A percentile compares a stretch with the other conserved stretches of the same genome.
These are phyloP conservation scores for Ormia ochracea DNA, from an alignment of 2,888 invertebrate species.

Conservation along the genomic window DNA sequence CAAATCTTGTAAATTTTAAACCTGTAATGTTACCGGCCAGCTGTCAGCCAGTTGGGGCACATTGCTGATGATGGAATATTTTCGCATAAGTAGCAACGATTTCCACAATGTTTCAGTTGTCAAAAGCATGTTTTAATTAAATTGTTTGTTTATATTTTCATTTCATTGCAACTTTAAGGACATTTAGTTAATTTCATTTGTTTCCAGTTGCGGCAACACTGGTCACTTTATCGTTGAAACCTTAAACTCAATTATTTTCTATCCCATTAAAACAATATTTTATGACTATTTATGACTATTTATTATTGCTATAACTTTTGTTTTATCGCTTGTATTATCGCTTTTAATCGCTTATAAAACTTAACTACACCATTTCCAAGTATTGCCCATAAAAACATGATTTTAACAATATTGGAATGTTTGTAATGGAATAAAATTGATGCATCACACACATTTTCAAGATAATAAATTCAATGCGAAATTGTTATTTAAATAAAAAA, in stretches of 20 bases:
- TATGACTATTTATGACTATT: neutral
- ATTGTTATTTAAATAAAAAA: neutral
- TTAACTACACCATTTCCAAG: neutral
- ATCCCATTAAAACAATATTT: neutral
- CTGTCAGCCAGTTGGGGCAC: too few species aligned
- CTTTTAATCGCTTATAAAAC: constrained; percentile 9
- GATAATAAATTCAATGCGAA: neutral
- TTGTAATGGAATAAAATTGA: neutral
- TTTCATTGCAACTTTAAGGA: too few species aligned
- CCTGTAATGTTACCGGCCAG: too few species aligned
- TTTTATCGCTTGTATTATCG: constrained; percentile 10
- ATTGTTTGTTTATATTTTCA: too few species aligned
- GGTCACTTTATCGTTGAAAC: neutral
- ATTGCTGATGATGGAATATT: too few species aligned
- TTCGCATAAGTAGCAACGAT: too few species aligned
- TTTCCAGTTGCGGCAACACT: too few species aligned
- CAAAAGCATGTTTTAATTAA: too few species aligned
- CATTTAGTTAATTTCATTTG: too few species aligned
- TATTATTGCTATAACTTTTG: neutral
- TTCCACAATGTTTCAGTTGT: too few species aligned
- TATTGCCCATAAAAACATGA: neutral
- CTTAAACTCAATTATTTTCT: constrained; percentile 8
- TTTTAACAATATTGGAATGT: neutral
- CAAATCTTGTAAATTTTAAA: too few species aligned
- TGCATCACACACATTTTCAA: neutral